Conservation (phyloP, 2,888 invertebrate genomes). For the Parnassius orleans region DNA sequence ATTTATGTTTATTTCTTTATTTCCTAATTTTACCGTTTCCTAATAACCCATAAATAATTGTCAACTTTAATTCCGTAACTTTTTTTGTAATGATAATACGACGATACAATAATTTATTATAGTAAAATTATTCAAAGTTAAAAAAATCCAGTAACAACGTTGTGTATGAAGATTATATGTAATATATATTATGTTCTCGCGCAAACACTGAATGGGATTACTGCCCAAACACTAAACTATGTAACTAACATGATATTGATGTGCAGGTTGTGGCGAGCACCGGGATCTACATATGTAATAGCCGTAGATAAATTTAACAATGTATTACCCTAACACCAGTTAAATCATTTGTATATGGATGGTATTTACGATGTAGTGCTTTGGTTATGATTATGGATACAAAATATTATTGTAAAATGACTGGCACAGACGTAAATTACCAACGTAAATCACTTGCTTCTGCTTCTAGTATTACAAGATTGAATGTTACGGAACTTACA, state of each 20-base stretch:
- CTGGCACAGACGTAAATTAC: too few relatives aligned
- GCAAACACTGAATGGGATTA: constrained; percentile 4
- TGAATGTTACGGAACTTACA: constrained; percentile 18
- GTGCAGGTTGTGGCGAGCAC: not conserved
- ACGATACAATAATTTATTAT: not conserved
- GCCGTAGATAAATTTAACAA: constrained; percentile 2
- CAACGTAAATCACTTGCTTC: too few relatives aligned
- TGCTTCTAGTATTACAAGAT: not conserved
- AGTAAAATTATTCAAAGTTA: too few relatives aligned
- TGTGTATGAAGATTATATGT: not conserved
- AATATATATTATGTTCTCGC: constrained; percentile 12
- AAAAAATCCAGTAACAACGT: too few relatives aligned
- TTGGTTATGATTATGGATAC: not conserved
- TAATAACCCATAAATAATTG: not conserved
- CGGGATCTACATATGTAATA: constrained; percentile 2
- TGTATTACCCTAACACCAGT: not conserved
- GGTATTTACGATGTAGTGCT: not conserved
- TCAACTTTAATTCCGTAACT: not conserved
- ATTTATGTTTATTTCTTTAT: constrained; percentile 7
- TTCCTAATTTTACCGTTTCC: constrained; percentile 5
- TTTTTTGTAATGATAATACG: not conserved
- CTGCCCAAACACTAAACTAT: not conserved
- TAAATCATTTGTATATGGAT: not conserved
- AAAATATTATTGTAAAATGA: too few relatives aligned
- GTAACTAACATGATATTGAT: constrained; percentile 8